Conservation (phyloP, 2,113 vertebrate species). For the Microtus pennsylvanicus region DNA sequence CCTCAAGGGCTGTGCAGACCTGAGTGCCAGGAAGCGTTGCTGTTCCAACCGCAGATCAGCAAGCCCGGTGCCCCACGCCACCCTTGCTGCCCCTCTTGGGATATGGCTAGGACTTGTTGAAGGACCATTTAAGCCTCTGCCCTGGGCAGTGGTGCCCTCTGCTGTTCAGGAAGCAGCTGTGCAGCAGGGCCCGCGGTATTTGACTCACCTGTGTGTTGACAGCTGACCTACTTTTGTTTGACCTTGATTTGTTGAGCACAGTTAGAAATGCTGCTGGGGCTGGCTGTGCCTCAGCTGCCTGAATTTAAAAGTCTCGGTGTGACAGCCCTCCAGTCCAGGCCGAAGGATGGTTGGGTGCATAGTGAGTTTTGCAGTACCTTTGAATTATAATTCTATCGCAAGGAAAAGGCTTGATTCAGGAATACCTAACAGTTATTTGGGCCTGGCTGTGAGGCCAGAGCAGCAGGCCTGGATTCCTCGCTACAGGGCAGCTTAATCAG, state of each 20-base stretch:
- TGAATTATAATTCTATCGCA: conserved; percentile 50
- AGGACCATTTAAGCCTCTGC: not conserved
- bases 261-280: conserved; percentile 49
- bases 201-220: conserved; percentile 60
- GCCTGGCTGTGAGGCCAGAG: conserved; percentile 37
- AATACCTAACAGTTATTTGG: conserved; percentile 67
- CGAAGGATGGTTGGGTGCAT: conserved; percentile 9
- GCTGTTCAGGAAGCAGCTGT: not conserved
- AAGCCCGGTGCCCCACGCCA: not conserved
- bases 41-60: not conserved
- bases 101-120: not conserved
- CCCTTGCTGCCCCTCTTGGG: not conserved
- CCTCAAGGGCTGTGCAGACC: not conserved
- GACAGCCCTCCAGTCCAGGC: conserved; percentile 44
- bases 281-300: conserved; percentile 63
- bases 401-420: conserved; percentile 72
- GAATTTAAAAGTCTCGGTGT: conserved; percentile 77
- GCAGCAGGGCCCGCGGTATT: conserved; percentile 30
- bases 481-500: conserved; percentile 82
- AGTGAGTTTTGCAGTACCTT: conserved; percentile 68
- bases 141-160: not conserved
- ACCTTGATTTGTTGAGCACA: conserved; percentile 86
- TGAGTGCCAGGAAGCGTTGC: not conserved
- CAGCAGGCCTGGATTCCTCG: conserved; percentile 76
- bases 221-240: conserved; percentile 86